phyloP scores from a whole-genome alignment of 2,888 invertebrate species.

The Rosalia funebris region DNA sequence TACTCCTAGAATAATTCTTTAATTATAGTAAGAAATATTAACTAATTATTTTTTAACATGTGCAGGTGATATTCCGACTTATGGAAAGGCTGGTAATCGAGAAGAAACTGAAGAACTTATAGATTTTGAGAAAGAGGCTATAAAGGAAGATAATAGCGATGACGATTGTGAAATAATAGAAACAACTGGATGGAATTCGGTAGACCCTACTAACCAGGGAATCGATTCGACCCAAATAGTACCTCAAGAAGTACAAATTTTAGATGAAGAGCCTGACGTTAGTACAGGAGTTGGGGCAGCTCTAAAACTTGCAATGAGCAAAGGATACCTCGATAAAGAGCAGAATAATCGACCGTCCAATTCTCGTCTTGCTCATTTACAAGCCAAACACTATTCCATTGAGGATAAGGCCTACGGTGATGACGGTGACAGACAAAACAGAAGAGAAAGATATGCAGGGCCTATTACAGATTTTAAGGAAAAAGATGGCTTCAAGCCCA shows the following conservation, averaged over 20 bases:
- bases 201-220: conserved; percentile 62
- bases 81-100: conserved; percentile 89
- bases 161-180: conserved; percentile 58
- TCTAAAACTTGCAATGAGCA: conserved; percentile 88
- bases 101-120: conserved; percentile 75
- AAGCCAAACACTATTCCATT: conserved; percentile 83
- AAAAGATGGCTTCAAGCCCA: conserved; percentile 89
- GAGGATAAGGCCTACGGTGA: conserved; percentile 83
- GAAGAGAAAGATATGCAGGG: conserved; percentile 81
- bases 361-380: conserved; percentile 77
- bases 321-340: conserved; percentile 91
- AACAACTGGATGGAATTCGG: conserved; percentile 68
- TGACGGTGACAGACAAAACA: conserved; percentile 73
- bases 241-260: conserved; percentile 72
- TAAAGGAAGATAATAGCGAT: conserved; percentile 51
- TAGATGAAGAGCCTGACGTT: conserved; percentile 93
- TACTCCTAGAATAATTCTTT: too few species aligned
- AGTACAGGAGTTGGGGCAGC: conserved; percentile 93
- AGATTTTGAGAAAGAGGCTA: conserved; percentile 51
- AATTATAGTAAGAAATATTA: too few species aligned
- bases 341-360: conserved; percentile 78
- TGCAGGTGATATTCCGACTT: conserved; percentile 91
- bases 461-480: conserved; percentile 93
- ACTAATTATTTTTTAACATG: too few species aligned
- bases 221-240: conserved; percentile 62